These are phyloP conservation scores for Phataginus tricuspis DNA, from an alignment of 2,797 vertebrate species.

Conservation along the genomic window DNA sequence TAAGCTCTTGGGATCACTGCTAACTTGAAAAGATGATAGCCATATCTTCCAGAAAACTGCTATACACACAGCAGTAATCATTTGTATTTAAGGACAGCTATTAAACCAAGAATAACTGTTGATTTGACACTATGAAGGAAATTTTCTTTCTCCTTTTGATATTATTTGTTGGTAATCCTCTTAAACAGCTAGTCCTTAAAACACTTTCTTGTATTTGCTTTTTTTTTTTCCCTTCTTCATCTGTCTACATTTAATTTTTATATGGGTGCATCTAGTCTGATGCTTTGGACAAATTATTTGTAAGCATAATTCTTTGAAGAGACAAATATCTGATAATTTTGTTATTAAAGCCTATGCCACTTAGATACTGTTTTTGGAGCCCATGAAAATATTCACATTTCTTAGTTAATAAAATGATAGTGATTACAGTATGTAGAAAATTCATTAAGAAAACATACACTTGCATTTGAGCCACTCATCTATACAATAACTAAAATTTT, in stretches of 20 bases:
- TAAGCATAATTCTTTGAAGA: neutral
- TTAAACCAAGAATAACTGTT: neutral
- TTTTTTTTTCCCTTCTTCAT: neutral
- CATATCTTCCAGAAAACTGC: neutral
- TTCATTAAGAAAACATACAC: neutral
- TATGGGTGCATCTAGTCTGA: neutral
- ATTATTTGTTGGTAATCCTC: neutral
- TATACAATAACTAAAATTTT: neutral
- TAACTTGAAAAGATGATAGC: neutral
- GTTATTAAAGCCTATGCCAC: neutral
- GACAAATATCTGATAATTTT: neutral
- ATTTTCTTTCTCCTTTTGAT: neutral
- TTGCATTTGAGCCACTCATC: neutral
- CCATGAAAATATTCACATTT: neutral
- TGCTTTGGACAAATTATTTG: neutral
- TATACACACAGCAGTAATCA: neutral
- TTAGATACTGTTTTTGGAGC: neutral
- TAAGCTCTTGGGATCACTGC: neutral
- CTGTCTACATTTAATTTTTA: neutral
- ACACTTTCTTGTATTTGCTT: neutral
- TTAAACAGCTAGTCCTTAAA: neutral
- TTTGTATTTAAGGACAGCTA: neutral
- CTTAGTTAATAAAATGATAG: neutral
- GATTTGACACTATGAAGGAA: neutral
- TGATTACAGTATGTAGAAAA: neutral